phyloP scores from a whole-genome alignment of 53 echinoderm and acorn worm species.

The Mesocentrotus franciscanus region DNA sequence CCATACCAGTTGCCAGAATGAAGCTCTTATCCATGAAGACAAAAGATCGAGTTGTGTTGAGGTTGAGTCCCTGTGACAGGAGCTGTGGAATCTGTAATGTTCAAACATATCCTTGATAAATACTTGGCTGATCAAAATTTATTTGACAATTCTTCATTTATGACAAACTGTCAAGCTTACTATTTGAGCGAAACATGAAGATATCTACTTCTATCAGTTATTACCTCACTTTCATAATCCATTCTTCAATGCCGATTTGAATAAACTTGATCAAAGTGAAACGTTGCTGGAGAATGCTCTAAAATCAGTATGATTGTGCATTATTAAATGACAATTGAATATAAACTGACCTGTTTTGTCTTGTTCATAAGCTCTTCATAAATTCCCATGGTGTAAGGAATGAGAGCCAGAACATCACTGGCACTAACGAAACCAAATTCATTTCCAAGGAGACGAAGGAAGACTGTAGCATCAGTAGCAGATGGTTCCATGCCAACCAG shows the following conservation, averaged over 20 bases:
- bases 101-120: too few species aligned
- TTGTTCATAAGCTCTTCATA: constrained; percentile 72
- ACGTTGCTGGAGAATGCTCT: too few species aligned
- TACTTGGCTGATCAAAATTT: background rate
- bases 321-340: too few species aligned
- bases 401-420: constrained; percentile 79
- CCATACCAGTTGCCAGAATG: constrained; percentile 86
- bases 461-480: constrained; percentile 80
- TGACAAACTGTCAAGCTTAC: too few species aligned
- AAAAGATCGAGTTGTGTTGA: constrained; percentile 89
- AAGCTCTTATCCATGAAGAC: constrained; percentile 88
- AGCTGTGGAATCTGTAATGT: constrained; percentile 44
- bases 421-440: constrained; percentile 92
- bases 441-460: constrained; percentile 89
- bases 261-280: too few species aligned
- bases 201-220: too few species aligned
- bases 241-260: too few species aligned
- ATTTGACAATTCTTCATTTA: background rate
- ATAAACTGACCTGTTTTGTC: constrained; percentile 73
- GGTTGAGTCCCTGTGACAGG: constrained; percentile 78
- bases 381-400: constrained; percentile 71
- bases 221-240: too few species aligned
- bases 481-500: constrained; percentile 70
- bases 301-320: too few species aligned
- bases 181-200: too few species aligned